Conservation (phyloP, 1,140 invertebrate species). For the Monochamus saltuarius region DNA sequence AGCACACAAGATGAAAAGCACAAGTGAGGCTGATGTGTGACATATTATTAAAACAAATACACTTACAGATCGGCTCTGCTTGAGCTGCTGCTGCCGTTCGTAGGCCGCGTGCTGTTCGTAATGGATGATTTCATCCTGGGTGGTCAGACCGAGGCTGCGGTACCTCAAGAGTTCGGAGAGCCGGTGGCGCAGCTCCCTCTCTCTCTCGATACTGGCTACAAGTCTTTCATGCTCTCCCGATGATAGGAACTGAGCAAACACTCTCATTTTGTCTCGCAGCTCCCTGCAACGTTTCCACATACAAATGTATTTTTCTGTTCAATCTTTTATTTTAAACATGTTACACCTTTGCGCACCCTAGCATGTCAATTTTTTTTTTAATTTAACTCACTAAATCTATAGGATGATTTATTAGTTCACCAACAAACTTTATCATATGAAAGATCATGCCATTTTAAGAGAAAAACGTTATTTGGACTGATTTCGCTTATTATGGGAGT, state of each 20-base stretch:
- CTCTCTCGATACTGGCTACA: conserved; percentile 73
- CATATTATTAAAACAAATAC: conserved; percentile 4
- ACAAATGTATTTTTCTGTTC: no score
- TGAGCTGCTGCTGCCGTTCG: conserved; percentile 52
- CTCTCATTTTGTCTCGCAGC: conserved; percentile 76
- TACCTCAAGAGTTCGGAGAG: conserved; percentile 82
- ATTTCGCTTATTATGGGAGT: no score
- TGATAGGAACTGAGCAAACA: conserved; percentile 86
- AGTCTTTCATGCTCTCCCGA: conserved; percentile 80
- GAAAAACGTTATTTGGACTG: no score
- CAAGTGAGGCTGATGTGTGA: no score
- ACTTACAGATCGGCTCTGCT: conserved; percentile 63
- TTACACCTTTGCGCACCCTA: no score
- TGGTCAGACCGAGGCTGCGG: conserved; percentile 76
- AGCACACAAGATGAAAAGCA: no score
- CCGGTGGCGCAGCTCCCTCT: conserved; percentile 78
- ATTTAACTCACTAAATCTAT: no score
- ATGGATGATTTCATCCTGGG: conserved; percentile 78
- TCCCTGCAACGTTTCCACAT: conserved; percentile 56
- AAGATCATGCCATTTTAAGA: no score
- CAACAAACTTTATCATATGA: no score
- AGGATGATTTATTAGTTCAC: no score
- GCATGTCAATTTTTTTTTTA: no score
- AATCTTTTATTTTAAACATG: no score
- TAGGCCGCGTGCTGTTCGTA: conserved; percentile 74